Conservation (phyloP, 2,113 vertebrate genomes). For the Trichechus manatus region DNA sequence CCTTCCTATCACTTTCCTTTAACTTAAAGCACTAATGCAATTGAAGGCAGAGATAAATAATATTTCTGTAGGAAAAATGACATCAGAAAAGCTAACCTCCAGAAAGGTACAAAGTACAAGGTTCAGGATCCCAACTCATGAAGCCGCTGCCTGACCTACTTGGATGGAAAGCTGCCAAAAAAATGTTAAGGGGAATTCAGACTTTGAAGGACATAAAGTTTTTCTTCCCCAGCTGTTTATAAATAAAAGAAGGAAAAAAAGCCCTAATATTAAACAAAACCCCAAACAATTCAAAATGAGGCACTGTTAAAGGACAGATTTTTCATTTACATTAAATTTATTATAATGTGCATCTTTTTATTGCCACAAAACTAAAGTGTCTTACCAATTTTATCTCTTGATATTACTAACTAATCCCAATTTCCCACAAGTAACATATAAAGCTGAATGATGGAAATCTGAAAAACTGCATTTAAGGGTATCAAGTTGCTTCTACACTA, state of each 20-base stretch:
- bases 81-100: background rate
- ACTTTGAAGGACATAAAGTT: background rate
- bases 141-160: background rate
- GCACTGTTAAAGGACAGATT: background rate
- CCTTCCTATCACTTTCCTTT: conserved; percentile 58
- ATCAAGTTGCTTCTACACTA: background rate
- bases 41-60: conserved; percentile 32
- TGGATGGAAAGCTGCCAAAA: background rate
- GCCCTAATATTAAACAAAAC: background rate
- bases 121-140: background rate
- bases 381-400: background rate
- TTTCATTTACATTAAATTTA: background rate
- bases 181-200: background rate
- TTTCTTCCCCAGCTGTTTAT: background rate
- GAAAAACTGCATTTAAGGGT: background rate
- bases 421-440: background rate
- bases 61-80: background rate
- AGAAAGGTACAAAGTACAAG: background rate
- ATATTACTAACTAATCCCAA: background rate
- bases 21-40: conserved; percentile 52
- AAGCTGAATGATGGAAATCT: too few relatives aligned
- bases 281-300: background rate
- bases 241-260: background rate
- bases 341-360: background rate
- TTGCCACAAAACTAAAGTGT: background rate